Evolutionary conservation across 1,140 invertebrate species (phyloP).

Genomic region (Teleopsis dalmanni): DNA sequence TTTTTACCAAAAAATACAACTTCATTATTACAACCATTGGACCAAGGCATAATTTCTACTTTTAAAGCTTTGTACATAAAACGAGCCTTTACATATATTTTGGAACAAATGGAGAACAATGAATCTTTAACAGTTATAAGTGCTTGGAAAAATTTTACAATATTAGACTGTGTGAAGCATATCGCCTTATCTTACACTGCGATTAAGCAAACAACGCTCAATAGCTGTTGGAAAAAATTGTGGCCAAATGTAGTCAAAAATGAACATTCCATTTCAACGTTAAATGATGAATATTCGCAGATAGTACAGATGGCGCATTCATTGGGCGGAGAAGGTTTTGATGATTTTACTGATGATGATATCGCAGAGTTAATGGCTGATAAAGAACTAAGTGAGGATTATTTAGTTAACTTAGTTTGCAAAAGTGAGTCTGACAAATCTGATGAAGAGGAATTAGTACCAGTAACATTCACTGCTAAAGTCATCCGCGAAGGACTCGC

Average conservation of each 20-base stretch:
- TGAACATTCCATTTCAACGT: not conserved
- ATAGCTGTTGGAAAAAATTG: conserved; percentile 19
- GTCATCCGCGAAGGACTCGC: conserved; percentile 10
- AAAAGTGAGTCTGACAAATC: conserved; percentile 6
- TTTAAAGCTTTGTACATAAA: conserved; percentile 18
- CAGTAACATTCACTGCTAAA: conserved; percentile 6
- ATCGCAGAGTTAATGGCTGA: no score
- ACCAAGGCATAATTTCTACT: conserved; percentile 42
- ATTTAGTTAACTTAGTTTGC: conserved; percentile 8
- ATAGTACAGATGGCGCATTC: conserved; percentile 10
- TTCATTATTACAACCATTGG: conserved; percentile 45
- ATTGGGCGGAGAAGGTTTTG: conserved; percentile 18
- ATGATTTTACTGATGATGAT: no score
- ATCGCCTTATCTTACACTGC: conserved; percentile 12
- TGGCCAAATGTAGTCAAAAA: conserved; percentile 10
- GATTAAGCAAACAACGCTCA: conserved; percentile 15
- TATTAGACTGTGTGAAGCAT: conserved; percentile 15
- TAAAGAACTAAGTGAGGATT: conserved; percentile 10
- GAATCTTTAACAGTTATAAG: conserved; percentile 4
- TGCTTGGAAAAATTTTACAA: conserved; percentile 20
- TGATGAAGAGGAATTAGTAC: conserved; percentile 10
- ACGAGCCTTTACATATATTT: conserved; percentile 15
- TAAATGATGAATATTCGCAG: conserved; percentile 8
- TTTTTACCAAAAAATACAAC: conserved; percentile 26
- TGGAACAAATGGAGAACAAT: conserved; percentile 17